Conservation (phyloP, 2,797 vertebrate species). For the Moxostoma hubbsi region DNA sequence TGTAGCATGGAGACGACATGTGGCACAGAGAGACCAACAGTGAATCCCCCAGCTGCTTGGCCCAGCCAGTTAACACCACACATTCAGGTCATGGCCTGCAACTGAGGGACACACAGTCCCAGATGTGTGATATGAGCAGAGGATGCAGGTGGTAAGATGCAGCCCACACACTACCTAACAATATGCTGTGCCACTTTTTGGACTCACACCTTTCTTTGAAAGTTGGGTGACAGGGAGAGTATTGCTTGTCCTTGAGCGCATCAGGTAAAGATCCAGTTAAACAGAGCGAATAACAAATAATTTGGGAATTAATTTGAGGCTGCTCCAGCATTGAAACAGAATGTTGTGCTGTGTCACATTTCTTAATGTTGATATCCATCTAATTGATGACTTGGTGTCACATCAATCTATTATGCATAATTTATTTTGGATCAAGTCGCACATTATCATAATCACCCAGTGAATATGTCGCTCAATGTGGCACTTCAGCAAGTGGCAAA, state of each 20-base stretch:
- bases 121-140: conserved; percentile 75
- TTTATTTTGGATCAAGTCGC: conserved; percentile 85
- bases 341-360: conserved; percentile 78
- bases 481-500: conserved; percentile 74
- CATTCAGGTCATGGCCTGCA: conserved; percentile 72
- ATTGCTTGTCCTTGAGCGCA: conserved; percentile 41
- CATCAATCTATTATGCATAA: conserved; percentile 88
- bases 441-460: conserved; percentile 85
- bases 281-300: background rate
- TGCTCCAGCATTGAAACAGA: conserved; percentile 43
- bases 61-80: conserved; percentile 75
- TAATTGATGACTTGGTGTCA: conserved; percentile 88
- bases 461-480: conserved; percentile 81
- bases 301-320: background rate
- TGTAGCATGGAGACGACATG: conserved; percentile 27
- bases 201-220: conserved; percentile 71
- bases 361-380: conserved; percentile 80
- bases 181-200: conserved; percentile 66
- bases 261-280: background rate
- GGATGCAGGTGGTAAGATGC: conserved; percentile 63
- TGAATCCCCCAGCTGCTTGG: conserved; percentile 67
- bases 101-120: conserved; percentile 68
- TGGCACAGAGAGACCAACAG: conserved; percentile 50
- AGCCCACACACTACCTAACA: conserved; percentile 59
- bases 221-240: conserved; percentile 41